These are phyloP conservation scores for Resseliella maxima DNA, from an alignment of 2,888 invertebrate genomes.

Conservation along the genomic window DNA sequence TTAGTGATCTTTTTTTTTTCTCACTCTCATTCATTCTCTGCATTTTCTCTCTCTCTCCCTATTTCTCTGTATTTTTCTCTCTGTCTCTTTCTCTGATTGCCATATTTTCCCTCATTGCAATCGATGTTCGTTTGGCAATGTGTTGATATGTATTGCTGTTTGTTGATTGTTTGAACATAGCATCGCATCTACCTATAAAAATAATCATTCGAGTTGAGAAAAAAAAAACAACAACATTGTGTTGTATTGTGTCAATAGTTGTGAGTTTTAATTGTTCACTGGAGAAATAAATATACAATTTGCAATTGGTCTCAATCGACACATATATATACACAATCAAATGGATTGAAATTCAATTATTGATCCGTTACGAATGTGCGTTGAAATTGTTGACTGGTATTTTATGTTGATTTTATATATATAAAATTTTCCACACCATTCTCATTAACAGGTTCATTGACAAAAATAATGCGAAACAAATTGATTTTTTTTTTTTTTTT, in stretches of 20 bases:
- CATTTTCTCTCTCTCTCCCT: background rate
- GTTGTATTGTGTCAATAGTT: background rate
- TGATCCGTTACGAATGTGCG: background rate
- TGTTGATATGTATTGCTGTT: background rate
- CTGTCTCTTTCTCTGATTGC: background rate
- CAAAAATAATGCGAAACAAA: background rate
- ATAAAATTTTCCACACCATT: background rate
- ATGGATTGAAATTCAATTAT: background rate
- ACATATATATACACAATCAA: background rate
- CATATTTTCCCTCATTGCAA: background rate
- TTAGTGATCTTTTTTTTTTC: background rate
- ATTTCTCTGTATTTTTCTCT: background rate
- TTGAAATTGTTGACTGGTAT: background rate
- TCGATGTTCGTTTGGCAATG: conserved; percentile 7
- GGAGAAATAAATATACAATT: background rate
- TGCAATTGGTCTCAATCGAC: background rate
- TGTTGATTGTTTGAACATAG: background rate
- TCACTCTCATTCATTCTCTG: no score
- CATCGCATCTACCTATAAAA: background rate
- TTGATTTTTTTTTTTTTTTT: conserved; percentile 23
- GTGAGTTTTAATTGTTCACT: background rate
- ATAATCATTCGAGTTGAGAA: background rate
- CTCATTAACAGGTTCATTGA: conserved; percentile 40
- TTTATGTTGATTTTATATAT: background rate
- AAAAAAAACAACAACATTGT: background rate